Conservation (phyloP, 1,140 invertebrate genomes). For the Sycophila sp. region DNA sequence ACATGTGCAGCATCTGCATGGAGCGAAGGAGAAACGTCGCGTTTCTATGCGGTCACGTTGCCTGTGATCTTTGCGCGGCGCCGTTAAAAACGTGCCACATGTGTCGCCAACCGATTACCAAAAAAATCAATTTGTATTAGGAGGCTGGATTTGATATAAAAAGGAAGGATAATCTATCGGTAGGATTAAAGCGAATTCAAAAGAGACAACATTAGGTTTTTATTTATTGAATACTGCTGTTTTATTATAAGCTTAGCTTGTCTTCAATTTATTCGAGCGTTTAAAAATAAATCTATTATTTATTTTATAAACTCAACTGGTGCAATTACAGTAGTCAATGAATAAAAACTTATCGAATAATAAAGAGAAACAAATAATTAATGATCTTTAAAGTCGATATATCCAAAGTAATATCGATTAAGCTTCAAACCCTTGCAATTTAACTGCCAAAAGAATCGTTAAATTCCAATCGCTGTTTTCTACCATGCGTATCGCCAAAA, state of each 20-base stretch:
- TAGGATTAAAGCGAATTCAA: neutral
- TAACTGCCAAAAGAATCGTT: slow-evolving; percentile 30
- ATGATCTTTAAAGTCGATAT: neutral
- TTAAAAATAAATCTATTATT: neutral
- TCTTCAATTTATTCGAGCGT: neutral
- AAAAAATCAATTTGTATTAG: slow-evolving; percentile 87
- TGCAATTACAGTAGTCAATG: slow-evolving; percentile 28
- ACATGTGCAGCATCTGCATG: slow-evolving; percentile 83
- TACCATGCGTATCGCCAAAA: slow-evolving; percentile 3
- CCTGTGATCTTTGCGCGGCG: slow-evolving; percentile 84
- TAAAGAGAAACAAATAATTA: neutral
- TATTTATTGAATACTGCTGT: slow-evolving; percentile 32
- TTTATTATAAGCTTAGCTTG: slow-evolving; percentile 7
- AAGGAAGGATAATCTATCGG: neutral
- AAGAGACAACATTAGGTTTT: slow-evolving; percentile 15
- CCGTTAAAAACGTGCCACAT: slow-evolving; percentile 90
- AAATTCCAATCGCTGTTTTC: slow-evolving; percentile 23
- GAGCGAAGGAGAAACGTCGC: slow-evolving; percentile 82
- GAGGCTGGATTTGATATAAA: neutral
- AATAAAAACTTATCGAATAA: slow-evolving; percentile 29
- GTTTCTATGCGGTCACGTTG: slow-evolving; percentile 89
- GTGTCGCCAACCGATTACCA: slow-evolving; percentile 88
- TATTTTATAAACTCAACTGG: neutral
- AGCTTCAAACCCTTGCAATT: slow-evolving; percentile 9
- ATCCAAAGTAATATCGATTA: neutral